phyloP scores from a whole-genome alignment of 2,888 invertebrate genomes.

The Sycophila texana region DNA sequence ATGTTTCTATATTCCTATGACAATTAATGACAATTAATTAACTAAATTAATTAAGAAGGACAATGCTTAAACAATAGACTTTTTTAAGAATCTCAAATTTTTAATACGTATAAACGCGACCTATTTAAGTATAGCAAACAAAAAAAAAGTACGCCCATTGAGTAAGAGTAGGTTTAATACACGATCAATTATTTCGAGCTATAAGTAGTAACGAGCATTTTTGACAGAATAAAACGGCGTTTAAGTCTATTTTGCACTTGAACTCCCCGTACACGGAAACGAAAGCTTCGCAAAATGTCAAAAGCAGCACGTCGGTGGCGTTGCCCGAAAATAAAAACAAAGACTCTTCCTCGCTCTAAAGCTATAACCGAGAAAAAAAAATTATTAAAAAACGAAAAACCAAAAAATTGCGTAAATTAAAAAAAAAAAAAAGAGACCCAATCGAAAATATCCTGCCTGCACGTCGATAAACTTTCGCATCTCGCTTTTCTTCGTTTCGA shows the following conservation, averaged over 20 bases:
- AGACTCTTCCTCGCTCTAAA: conserved; percentile 42
- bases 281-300: conserved; percentile 42
- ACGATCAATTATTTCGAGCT: conserved; percentile 28
- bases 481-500: conserved; percentile 49
- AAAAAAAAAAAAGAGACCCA: conserved; percentile 10
- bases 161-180: conserved; percentile 14
- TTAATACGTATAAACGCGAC: conserved; percentile 10
- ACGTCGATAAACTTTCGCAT: conserved; percentile 48
- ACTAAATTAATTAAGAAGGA: background rate
- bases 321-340: conserved; percentile 1
- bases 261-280: background rate
- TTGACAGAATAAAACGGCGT: background rate
- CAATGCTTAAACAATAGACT: conserved; percentile 24
- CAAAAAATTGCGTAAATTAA: conserved; percentile 26
- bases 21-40: conserved; percentile 6
- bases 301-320: conserved; percentile 31
- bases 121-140: background rate
- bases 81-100: conserved; percentile 32
- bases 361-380: conserved; percentile 26
- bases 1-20: conserved; percentile 46
- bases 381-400: conserved; percentile 29
- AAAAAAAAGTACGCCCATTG: conserved; percentile 13
- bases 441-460: conserved; percentile 46
- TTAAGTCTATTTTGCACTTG: conserved; percentile 13
- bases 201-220: background rate